These are phyloP conservation scores for Zaprionus camerounensis DNA, from an alignment of 1,140 invertebrate genomes.

Conservation along the genomic window DNA sequence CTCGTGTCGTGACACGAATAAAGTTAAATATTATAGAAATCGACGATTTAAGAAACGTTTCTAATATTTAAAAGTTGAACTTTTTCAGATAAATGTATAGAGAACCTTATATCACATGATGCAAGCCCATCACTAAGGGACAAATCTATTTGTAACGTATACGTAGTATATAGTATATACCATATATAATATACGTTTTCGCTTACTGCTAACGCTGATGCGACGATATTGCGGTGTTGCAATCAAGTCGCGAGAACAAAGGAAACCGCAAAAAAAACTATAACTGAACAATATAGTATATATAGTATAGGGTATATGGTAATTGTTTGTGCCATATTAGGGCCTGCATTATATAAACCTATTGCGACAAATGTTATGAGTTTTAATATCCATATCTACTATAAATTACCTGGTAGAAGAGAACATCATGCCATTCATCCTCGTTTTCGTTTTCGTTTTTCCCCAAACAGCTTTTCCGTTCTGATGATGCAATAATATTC, in stretches of 20 bases:
- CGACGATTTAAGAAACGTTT: not conserved
- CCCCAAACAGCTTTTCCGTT: constrained; percentile 16
- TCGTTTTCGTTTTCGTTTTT: constrained; percentile 38
- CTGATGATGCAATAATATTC: constrained; percentile 15
- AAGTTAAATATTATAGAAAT: no score
- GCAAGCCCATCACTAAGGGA: not conserved
- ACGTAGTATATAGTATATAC: constrained; percentile 4
- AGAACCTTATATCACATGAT: not conserved
- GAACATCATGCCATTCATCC: constrained; percentile 1
- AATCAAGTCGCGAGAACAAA: constrained; percentile 2
- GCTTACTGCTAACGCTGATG: not conserved
- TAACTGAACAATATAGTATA: constrained; percentile 3
- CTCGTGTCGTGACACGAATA: not conserved
- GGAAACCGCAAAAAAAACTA: constrained; percentile 5
- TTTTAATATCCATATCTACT: not conserved
- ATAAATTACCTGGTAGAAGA: constrained; percentile 6
- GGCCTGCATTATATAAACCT: not conserved
- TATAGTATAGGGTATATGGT: not conserved
- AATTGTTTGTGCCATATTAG: constrained; percentile 4
- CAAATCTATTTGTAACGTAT: not conserved
- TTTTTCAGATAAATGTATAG: not conserved
- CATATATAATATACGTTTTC: constrained; percentile 15
- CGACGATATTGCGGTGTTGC: not conserved
- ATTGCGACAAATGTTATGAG: not conserved
- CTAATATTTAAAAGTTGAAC: not conserved